Conservation (phyloP, 2,797 vertebrate species). For the Nannoperca obscura region DNA sequence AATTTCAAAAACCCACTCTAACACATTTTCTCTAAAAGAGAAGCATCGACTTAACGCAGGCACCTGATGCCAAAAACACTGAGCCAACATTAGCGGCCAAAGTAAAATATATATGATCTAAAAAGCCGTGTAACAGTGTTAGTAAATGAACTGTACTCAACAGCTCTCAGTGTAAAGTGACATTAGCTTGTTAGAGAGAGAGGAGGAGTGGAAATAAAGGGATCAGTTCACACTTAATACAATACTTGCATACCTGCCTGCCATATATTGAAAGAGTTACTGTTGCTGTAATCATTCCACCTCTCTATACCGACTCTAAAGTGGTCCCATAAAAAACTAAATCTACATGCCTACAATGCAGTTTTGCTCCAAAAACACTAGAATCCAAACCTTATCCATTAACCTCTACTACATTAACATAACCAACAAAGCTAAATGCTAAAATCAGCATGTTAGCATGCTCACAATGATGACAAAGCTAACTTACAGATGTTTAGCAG, state of each 20-base stretch:
- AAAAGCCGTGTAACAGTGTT: slow-evolving; percentile 78
- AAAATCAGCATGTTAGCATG: background rate
- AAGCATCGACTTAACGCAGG: slow-evolving; percentile 61
- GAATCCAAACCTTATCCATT: background rate
- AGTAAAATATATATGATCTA: slow-evolving; percentile 70
- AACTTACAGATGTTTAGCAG: background rate
- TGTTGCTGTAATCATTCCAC: background rate
- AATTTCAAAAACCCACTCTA: slow-evolving; percentile 73
- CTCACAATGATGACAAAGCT: background rate
- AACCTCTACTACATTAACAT: background rate
- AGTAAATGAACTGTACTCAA: slow-evolving; percentile 60
- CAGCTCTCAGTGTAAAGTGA: slow-evolving; percentile 59
- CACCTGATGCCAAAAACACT: slow-evolving; percentile 75
- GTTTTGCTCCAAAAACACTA: too few relatives aligned
- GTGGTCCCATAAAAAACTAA: background rate
- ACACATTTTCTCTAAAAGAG: slow-evolving; percentile 61
- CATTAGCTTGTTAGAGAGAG: slow-evolving; percentile 51
- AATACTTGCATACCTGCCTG: slow-evolving; percentile 1
- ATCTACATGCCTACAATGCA: background rate
- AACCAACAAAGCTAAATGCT: background rate
- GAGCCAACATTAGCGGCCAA: slow-evolving; percentile 64
- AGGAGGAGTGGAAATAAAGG: slow-evolving; percentile 5
- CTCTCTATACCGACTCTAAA: background rate
- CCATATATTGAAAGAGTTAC: slow-evolving; percentile 3
- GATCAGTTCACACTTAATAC: slow-evolving; percentile 9